Base-by-base conservation (phyloP, 2,888 invertebrate genomes). In the Lithophane ornitopus region DNA sequence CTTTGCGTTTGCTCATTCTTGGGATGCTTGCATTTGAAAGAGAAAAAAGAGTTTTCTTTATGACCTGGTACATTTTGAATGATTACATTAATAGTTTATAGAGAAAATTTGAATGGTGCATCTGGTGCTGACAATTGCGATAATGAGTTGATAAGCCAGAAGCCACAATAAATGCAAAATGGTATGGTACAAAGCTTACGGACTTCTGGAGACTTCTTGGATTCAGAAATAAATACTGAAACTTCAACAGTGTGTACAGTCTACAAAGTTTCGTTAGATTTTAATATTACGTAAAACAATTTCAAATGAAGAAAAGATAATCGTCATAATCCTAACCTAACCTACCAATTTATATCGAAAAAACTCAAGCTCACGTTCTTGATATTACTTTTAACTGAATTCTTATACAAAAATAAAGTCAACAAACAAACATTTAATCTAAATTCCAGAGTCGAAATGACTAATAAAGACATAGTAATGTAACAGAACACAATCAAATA, bases 381-480 rank as follows among this genome's bases (percentile, higher is more conserved):
- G 11, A 68, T 34, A 34, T 39, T 41, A 46, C 14, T 65, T 66
- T 58, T 70, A 59, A 74, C 44, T 39, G 3, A 14, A 68, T 70
- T 56, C 28, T 61, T 67, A 56, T 44, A 68, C 41, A 65, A 69
- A 71, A 65, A 54, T 73, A 78, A 74, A 76, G 46, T 66, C 68
- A 74, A 73, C 61, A 70, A 70, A 78, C 44, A 58, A 65, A 76
- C 19, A 80, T 81, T 66, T 85, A 84, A 87, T 85, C 76, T 80
- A 82, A 85, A 87, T 85, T 87, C 87, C 79, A 73, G 26, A 74
- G 66, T 62, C 68, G 16, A 87, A 81, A 85, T 81, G 72, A 81
- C 79, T 85, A 87, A 87, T 87, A 87, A 84, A 87, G 87, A 81
- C 87, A 84, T 87, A 82, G 63, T 81, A 68, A 81, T 72, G 74